phyloP scores from a whole-genome alignment of 2,113 vertebrate species.

The Neogobius melanostomus region DNA sequence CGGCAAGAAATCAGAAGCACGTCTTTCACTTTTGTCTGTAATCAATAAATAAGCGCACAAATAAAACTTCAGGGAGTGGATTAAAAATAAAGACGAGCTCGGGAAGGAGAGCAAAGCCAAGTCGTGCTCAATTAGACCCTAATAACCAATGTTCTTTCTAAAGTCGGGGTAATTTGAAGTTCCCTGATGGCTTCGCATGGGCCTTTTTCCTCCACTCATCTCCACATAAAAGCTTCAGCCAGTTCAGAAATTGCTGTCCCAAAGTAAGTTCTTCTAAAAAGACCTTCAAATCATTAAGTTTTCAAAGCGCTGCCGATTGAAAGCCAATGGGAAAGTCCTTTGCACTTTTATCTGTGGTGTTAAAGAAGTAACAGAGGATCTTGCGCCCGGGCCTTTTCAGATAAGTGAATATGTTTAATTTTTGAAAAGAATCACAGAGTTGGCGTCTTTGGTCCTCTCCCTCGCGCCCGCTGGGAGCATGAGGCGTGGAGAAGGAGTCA shows the following conservation, averaged over 20 bases:
- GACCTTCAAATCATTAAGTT: conserved; percentile 80
- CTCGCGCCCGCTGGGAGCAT: conserved; percentile 71
- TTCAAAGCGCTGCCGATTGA: conserved; percentile 79
- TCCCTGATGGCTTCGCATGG: conserved; percentile 75
- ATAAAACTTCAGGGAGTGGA: conserved; percentile 69
- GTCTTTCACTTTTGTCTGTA: conserved; percentile 58
- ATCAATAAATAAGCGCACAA: conserved; percentile 74
- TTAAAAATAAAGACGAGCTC: conserved; percentile 60
- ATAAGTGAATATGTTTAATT: conserved; percentile 83
- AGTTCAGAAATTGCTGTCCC: conserved; percentile 81
- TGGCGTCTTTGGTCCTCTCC: conserved; percentile 76
- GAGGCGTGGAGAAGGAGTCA: conserved; percentile 65
- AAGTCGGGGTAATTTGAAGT: conserved; percentile 74
- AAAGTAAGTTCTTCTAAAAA: conserved; percentile 80
- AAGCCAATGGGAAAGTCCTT: conserved; percentile 80
- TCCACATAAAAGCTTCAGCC: conserved; percentile 73
- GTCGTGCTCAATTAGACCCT: conserved; percentile 73
- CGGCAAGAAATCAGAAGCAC: conserved; percentile 40
- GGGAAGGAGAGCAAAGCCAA: conserved; percentile 52
- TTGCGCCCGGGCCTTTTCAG: conserved; percentile 73
- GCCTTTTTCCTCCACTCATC: conserved; percentile 71
- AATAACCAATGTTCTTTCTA: conserved; percentile 71
- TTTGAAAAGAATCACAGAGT: conserved; percentile 80
- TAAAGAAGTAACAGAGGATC: conserved; percentile 77
- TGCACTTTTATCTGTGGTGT: conserved; percentile 76